Base-by-base conservation (phyloP, 2,888 invertebrate species). In the Hydraecia micacea region DNA sequence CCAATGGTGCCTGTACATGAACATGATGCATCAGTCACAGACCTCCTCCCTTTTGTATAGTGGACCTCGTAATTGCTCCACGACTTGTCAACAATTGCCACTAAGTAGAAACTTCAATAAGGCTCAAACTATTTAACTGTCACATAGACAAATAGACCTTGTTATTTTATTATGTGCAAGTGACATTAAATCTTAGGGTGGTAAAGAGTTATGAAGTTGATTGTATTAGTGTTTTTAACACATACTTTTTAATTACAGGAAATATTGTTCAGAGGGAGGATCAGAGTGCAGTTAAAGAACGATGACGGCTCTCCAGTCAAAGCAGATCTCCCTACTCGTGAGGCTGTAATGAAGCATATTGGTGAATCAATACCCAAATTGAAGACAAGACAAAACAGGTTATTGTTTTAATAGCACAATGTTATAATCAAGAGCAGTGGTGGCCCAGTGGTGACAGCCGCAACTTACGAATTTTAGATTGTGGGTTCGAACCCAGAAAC, bases 231-330 rank as follows among this genome's bases (percentile, higher is more conserved):
- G 11, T 42, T 4, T 46, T 13, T 36, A 52, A 52, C 21, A 39
- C 1, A 1, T 9, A 62, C 11, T 77, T 83, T 49, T 36, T 18
- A 1, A 39, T 93, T 93, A 3, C 88, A 97, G 97, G 99, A 99
- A 96, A 97, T 98, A 81, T 95, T 98, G 68, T 98, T 97, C 91
- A 97, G 99, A 87, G 99, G 99, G 1, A 97, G 99, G 79, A 98
- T 99, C 84, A 97, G 99, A 75, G 98, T 99, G 0, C 99, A 99
- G 92, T 95, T 99, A 81, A 99, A 98, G 93, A 98, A 99, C 93
- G 99, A 99, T 92, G 98, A 99, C 94, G 99, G 99, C 0, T 96
- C 97, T 36, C 98, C 98, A 0, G 95, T 98, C 49, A 98, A 98
- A 92, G 93, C 97, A 0, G 97, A 98, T 62, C 98, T 98, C 90